A percentile compares a stretch with the other conserved stretches of the same genome.
Evolutionary conservation across 2,888 invertebrate genomes (phyloP).

Genomic region (Petrolisthes manimaculis): DNA sequence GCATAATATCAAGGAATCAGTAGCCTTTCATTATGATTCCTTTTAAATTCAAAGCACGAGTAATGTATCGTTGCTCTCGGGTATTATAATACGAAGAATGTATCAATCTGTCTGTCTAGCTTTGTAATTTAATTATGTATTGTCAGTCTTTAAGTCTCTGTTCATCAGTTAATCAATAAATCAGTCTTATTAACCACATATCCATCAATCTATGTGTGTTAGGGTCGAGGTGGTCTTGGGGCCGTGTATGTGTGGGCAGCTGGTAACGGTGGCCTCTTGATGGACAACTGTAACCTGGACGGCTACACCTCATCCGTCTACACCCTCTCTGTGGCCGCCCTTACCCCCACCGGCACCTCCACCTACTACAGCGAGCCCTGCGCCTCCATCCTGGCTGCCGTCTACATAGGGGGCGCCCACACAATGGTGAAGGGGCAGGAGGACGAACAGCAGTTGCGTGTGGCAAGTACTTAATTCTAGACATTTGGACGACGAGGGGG

Average conservation of each 20-base stretch:
- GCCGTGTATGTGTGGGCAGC: constrained; percentile 92
- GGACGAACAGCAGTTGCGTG: constrained; percentile 79
- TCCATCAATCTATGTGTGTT: constrained; percentile 13
- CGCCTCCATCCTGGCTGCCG: constrained; percentile 87
- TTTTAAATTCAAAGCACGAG: no score
- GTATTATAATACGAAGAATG: no score
- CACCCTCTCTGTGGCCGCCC: constrained; percentile 89
- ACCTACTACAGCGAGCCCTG: constrained; percentile 95
- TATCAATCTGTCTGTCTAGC: background rate
- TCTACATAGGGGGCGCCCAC: constrained; percentile 89
- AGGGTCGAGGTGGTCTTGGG: constrained; percentile 83
- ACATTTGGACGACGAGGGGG: no score
- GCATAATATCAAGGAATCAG: no score
- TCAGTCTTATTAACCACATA: background rate
- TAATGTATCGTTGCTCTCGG: no score
- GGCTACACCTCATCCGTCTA: constrained; percentile 88
- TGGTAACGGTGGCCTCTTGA: constrained; percentile 86
- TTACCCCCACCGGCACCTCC: constrained; percentile 79
- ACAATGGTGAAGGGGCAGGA: constrained; percentile 68
- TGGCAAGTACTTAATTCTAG: constrained; percentile 76
- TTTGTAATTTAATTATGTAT: background rate
- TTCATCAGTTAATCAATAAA: background rate
- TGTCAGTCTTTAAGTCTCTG: background rate
- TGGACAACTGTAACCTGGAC: constrained; percentile 93
- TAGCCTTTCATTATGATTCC: no score